Evolutionary conservation across 2,113 vertebrate genomes (phyloP).

Genomic region (Podiceps cristatus): DNA sequence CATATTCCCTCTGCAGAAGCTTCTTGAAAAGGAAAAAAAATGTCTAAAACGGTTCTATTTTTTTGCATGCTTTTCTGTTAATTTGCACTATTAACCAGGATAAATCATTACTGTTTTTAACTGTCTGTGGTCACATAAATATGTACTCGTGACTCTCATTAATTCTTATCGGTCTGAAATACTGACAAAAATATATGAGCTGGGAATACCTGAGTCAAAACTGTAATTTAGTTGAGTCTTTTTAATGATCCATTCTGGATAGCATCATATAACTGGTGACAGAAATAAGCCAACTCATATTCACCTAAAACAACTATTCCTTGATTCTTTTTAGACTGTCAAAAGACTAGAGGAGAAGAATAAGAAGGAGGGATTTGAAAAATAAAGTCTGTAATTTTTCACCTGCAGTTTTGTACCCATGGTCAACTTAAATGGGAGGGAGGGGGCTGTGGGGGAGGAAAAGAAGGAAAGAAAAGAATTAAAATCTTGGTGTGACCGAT

Average conservation of each 20-base stretch:
- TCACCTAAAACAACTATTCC: constrained; percentile 57
- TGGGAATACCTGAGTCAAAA: constrained; percentile 63
- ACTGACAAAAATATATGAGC: constrained; percentile 69
- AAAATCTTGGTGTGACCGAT: constrained; percentile 49
- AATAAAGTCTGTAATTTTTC: constrained; percentile 61
- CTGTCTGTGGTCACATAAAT: constrained; percentile 53
- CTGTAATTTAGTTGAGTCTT: constrained; percentile 58
- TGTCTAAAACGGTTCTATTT: background rate
- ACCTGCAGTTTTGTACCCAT: background rate
- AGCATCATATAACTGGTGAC: constrained; percentile 64
- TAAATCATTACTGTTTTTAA: constrained; percentile 60
- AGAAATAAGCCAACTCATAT: constrained; percentile 59
- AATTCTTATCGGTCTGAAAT: constrained; percentile 61
- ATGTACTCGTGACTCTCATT: constrained; percentile 55
- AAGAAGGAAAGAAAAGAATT: constrained; percentile 31
- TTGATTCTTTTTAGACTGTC: constrained; percentile 8
- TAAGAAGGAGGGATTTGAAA: constrained; percentile 38
- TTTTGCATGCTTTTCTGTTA: constrained; percentile 13
- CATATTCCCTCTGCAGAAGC: background rate
- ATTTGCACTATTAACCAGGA: constrained; percentile 53
- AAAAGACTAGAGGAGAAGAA: constrained; percentile 10
- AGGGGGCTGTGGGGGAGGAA: background rate
- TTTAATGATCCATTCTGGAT: constrained; percentile 66
- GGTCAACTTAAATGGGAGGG: background rate
- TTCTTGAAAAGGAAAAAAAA: background rate